Evolutionary conservation across 2,888 invertebrate genomes (phyloP).

Genomic region (Andricus curvator): DNA sequence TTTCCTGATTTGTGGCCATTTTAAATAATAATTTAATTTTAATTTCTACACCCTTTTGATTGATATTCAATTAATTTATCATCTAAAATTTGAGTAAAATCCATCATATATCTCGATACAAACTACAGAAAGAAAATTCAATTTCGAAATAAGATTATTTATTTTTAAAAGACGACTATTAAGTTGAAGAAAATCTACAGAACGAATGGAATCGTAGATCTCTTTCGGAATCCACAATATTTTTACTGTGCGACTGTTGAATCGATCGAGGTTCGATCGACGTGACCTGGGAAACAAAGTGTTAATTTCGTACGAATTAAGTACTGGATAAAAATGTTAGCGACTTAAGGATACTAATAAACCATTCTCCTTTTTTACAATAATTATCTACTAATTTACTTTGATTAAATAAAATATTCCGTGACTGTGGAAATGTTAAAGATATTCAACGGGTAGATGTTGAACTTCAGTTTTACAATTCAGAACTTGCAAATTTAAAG

Average conservation of each 20-base stretch:
- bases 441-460: neutral
- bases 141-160: neutral
- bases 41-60: neutral
- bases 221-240: neutral
- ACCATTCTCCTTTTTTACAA: neutral
- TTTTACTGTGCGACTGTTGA: neutral
- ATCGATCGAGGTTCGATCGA: neutral
- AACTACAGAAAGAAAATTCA: neutral
- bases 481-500: no score
- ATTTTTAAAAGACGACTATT: neutral
- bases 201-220: neutral
- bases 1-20: neutral
- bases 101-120: conserved; percentile 4
- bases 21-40: neutral
- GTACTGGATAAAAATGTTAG: conserved; percentile 8
- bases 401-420: neutral
- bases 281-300: neutral
- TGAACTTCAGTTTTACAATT: no score
- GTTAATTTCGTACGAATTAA: neutral
- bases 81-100: conserved; percentile 1
- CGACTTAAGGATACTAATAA: conserved; percentile 2
- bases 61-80: neutral
- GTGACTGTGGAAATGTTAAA: neutral
- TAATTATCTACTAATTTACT: neutral
- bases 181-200: neutral